Evolutionary conservation across 2,888 invertebrate genomes (phyloP).

Genomic region (Eulithis testata): DNA sequence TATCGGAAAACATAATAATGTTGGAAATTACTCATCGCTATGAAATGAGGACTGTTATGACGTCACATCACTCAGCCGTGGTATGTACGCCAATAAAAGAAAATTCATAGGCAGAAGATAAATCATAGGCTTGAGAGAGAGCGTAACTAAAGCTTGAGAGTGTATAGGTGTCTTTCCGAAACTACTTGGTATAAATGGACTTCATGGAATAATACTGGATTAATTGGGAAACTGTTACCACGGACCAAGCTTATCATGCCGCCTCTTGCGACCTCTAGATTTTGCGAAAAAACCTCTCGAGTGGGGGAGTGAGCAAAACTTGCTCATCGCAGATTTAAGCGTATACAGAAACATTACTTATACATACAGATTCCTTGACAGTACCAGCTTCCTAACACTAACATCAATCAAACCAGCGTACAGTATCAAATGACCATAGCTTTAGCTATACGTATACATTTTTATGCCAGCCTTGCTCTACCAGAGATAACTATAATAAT

Average conservation of each 20-base stretch:
- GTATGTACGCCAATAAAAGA: too few relatives aligned
- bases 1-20: neutral
- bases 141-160: too few relatives aligned
- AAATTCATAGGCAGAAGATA: too few relatives aligned
- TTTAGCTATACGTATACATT: slow-evolving; percentile 3
- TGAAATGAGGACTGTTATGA: slow-evolving; percentile 3
- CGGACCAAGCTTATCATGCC: too few relatives aligned
- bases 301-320: too few relatives aligned
- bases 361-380: neutral
- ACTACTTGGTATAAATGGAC: too few relatives aligned
- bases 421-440: slow-evolving; percentile 17
- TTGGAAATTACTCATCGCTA: neutral
- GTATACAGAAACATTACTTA: slow-evolving; percentile 6
- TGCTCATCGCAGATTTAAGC: neutral
- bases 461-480: slow-evolving; percentile 18
- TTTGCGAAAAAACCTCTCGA: too few relatives aligned
- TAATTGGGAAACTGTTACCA: too few relatives aligned
- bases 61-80: neutral
- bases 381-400: neutral
- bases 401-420: slow-evolving; percentile 4
- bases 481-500: slow-evolving; percentile 10
- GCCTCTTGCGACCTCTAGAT: too few relatives aligned
- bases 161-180: too few relatives aligned
- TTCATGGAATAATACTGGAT: too few relatives aligned
- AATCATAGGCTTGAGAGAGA: too few relatives aligned